These are phyloP conservation scores for Candoia aspera DNA, from an alignment of 2,113 vertebrate species.

Conservation along the genomic window DNA sequence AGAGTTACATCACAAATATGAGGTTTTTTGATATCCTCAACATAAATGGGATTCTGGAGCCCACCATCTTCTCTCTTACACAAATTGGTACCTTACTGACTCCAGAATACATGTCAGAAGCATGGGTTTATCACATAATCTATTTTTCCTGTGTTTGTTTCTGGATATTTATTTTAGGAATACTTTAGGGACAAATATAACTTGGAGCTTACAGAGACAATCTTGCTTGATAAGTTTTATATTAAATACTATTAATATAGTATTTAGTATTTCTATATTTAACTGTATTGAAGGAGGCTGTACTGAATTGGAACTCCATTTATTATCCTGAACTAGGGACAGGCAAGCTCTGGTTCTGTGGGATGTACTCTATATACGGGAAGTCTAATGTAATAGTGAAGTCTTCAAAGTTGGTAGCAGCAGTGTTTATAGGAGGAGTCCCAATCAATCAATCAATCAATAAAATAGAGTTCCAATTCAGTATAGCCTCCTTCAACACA, in stretches of 20 bases:
- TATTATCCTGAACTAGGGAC: not conserved
- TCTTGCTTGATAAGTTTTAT: not conserved
- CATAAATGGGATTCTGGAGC: not conserved
- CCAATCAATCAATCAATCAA: too few species aligned
- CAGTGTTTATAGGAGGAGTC: not conserved
- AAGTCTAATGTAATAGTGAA: not conserved
- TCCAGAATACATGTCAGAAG: not conserved
- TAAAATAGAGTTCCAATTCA: not conserved
- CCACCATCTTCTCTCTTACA: not conserved
- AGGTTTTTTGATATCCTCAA: not conserved
- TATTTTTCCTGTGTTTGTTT: slow-evolving; percentile 12
- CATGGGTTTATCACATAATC: slow-evolving; percentile 9
- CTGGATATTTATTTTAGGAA: slow-evolving; percentile 10
- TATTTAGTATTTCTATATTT: too few species aligned
- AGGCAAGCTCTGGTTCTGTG: not conserved
- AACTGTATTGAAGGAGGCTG: too few species aligned
- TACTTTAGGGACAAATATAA: not conserved
- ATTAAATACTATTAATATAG: not conserved
- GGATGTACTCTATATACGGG: not conserved
- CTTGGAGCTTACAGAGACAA: fast-evolving
- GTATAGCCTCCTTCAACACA: not conserved
- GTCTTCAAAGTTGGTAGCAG: not conserved
- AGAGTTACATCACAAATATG: not conserved
- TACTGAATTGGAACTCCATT: not conserved
- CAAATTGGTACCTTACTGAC: not conserved